phyloP scores from a whole-genome alignment of 2,113 vertebrate species.

The Chitala chitala region DNA sequence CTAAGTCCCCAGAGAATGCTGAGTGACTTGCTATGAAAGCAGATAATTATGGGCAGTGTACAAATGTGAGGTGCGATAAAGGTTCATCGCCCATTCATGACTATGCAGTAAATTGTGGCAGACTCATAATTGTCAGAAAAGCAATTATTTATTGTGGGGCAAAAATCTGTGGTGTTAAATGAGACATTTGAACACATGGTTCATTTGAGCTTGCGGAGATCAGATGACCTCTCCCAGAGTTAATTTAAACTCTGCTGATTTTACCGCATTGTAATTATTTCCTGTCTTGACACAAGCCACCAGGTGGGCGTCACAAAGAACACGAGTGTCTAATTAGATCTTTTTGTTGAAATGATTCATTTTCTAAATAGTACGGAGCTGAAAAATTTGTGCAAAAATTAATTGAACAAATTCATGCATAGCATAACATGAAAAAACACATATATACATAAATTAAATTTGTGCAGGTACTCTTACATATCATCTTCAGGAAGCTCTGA shows the following conservation, averaged over 20 bases:
- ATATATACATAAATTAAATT: not conserved
- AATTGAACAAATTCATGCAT: not conserved
- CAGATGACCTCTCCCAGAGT: conserved; percentile 7
- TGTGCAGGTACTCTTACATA: not conserved
- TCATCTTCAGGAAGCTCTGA: not conserved
- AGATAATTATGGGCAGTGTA: not conserved
- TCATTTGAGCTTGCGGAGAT: not conserved
- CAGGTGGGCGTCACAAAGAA: conserved; percentile 12
- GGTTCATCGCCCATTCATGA: not conserved
- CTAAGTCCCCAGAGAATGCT: not conserved
- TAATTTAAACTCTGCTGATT: conserved; percentile 8
- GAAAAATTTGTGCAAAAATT: not conserved
- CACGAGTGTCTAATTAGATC: conserved; percentile 13
- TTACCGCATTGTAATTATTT: not conserved
- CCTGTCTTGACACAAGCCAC: not conserved
- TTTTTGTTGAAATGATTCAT: conserved; percentile 1
- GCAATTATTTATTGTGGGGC: not conserved
- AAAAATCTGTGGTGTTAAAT: not conserved
- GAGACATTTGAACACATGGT: not conserved
- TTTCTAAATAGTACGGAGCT: not conserved
- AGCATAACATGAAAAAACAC: not conserved
- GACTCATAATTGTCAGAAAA: not conserved
- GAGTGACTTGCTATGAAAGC: not conserved
- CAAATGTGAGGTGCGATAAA: not conserved
- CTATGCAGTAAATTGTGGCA: not conserved